Evolutionary conservation across 2,888 invertebrate species (phyloP).

Genomic region (Lysandra coridon): DNA sequence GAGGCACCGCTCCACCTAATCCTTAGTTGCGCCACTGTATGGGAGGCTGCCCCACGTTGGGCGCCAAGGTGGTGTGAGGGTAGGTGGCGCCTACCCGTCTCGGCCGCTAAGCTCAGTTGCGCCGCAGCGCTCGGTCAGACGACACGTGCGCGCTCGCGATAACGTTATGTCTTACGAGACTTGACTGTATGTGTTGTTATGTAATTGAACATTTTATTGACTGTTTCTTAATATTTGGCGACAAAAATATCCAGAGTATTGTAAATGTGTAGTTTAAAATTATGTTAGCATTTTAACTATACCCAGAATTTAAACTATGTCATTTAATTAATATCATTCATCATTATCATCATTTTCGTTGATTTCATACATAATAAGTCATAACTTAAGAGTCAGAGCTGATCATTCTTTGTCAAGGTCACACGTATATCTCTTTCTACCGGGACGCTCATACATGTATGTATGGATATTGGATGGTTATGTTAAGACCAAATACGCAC

Average conservation of each 20-base stretch:
- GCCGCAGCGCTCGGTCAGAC: constrained; percentile 65
- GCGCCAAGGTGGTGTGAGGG: constrained; percentile 54
- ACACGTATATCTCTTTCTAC: background rate
- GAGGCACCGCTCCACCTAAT: background rate
- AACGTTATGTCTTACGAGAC: constrained; percentile 57
- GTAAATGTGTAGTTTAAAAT: background rate
- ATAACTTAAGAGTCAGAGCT: background rate
- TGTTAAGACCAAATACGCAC: background rate
- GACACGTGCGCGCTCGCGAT: constrained; percentile 55
- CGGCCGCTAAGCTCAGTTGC: constrained; percentile 58
- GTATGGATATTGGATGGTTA: background rate
- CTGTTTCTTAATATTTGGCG: background rate
- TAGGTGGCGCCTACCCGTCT: constrained; percentile 49
- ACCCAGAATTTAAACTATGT: background rate
- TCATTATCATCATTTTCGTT: background rate
- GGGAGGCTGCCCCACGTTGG: constrained; percentile 51
- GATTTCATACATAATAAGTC: background rate
- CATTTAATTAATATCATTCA: background rate
- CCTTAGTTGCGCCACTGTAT: background rate
- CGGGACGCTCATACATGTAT: background rate
- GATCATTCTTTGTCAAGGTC: background rate
- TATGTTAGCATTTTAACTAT: background rate
- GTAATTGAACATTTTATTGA: constrained; percentile 49
- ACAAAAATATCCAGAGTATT: background rate
- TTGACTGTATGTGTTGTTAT: constrained; percentile 66